Conservation (phyloP, 2,797 vertebrate species). For the Podarcis lilfordi region DNA sequence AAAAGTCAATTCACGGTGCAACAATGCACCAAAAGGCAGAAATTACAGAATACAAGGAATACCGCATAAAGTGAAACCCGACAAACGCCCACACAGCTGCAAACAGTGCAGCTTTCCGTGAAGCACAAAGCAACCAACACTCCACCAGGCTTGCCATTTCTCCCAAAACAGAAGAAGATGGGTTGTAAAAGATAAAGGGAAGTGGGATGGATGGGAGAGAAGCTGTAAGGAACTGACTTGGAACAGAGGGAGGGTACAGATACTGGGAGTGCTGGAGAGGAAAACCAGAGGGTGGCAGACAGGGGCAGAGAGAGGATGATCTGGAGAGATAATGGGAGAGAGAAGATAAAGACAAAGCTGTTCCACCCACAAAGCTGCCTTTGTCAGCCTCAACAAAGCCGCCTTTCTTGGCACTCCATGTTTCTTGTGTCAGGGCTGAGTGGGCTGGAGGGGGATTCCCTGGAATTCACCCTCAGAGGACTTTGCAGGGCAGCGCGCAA, state of each 20-base stretch:
- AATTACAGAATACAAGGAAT: too few species aligned
- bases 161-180: background rate
- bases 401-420: background rate
- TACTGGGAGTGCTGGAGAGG: background rate
- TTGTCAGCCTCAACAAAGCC: constrained; percentile 17
- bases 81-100: too few species aligned
- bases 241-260: background rate
- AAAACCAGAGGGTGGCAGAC: background rate
- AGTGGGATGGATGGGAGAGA: background rate
- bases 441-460: constrained; percentile 3
- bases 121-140: too few species aligned
- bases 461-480: background rate
- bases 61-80: too few species aligned
- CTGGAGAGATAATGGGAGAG: background rate
- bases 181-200: background rate
- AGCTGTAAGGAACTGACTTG: background rate
- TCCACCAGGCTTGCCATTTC: too few species aligned
- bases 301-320: background rate
- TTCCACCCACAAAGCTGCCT: constrained; percentile 15
- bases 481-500: background rate
- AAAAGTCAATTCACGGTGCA: background rate
- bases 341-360: background rate
- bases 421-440: background rate
- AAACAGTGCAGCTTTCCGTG: too few species aligned
- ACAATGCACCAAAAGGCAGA: too few species aligned